Conservation (phyloP, 1,140 invertebrate genomes). For the Stegodyphus mimosarum region DNA sequence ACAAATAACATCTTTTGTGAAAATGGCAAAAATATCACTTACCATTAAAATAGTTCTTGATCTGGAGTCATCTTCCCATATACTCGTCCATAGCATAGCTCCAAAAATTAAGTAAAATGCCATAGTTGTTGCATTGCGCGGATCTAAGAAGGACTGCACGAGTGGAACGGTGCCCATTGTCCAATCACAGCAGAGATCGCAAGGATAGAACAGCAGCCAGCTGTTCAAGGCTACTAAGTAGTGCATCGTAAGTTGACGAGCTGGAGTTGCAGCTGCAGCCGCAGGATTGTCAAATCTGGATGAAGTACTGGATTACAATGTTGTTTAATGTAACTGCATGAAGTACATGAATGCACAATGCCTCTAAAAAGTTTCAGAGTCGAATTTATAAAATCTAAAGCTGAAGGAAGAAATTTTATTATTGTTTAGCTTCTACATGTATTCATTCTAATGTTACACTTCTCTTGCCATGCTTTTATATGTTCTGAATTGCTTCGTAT, state of each 20-base stretch:
- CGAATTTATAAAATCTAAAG: too few species aligned
- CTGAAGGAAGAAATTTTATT: too few species aligned
- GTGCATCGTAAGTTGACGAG: constrained; percentile 90
- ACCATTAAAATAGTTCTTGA: constrained; percentile 70
- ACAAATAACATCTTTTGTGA: too few species aligned
- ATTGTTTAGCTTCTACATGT: too few species aligned
- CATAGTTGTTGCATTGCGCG: constrained; percentile 86
- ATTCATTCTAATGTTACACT: neutral
- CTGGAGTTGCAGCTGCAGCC: constrained; percentile 80
- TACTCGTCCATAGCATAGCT: constrained; percentile 33
- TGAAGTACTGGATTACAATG: neutral
- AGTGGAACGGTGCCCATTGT: constrained; percentile 96
- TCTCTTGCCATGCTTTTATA: too few species aligned
- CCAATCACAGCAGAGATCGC: constrained; percentile 95
- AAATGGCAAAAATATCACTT: constrained; percentile 58
- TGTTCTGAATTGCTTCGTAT: too few species aligned
- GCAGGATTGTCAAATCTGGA: constrained; percentile 92
- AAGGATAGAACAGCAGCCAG: constrained; percentile 89
- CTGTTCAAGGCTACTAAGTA: constrained; percentile 91
- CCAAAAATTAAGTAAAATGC: constrained; percentile 76
- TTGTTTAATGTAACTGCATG: too few species aligned
- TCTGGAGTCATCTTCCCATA: constrained; percentile 29
- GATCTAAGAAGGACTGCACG: constrained; percentile 81
- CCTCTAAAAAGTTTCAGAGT: too few species aligned
- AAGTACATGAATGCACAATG: too few species aligned